Base-by-base conservation (phyloP, 92 coral and sea anemone genomes). In the Paragorgia papillata region DNA sequence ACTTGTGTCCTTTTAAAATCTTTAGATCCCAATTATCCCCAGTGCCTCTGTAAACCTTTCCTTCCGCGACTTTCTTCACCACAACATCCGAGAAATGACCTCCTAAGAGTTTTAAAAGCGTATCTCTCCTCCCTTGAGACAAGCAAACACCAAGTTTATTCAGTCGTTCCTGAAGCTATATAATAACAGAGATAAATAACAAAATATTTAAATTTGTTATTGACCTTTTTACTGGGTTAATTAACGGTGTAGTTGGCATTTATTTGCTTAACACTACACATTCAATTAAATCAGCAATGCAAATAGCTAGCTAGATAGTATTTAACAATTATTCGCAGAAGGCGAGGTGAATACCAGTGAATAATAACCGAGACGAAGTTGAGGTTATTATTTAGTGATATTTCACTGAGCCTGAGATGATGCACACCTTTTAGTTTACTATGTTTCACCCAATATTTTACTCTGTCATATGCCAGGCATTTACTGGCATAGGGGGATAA, bases 91-190 rank as follows among this genome's bases (percentile, higher is more conserved):
- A n/a, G 29, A 86, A 86, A 82, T 86, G 90, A 0, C 86, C 84
- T 9, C 86, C 89, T 7, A 76, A 32, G 18, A 81, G 80, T 41
- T 51, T 85, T 3, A 80, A 60, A 13, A 80, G 34, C 24, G 57
- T 56, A 35, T 73, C 85, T 57, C 82, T 27, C 24, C 32, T 34
- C 14, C n/a, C n/a, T n/a, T n/a, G n/a, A n/a, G n/a, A n/a, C n/a
- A n/a, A n/a, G n/a, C n/a, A n/a, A n/a, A n/a, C 18, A 86, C 90
- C 84, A 69, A 76, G 90, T 41, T 61, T 82, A 48, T 86, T 86
- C 67, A 86, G 57, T 41, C 84, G 83, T 30, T 81, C 86, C 31
- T 85, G 89, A 37, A 85, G 74, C 85, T 85, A 43, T 66, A 60
- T 65, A 30, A 33, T 27, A 54, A 57, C 15, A 57, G 69, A 34